Percentiles rank a stretch among this genome's conserved stretches.
Evolutionary conservation across 2,797 vertebrate species (phyloP).

Genomic region (Fratercula arctica): DNA sequence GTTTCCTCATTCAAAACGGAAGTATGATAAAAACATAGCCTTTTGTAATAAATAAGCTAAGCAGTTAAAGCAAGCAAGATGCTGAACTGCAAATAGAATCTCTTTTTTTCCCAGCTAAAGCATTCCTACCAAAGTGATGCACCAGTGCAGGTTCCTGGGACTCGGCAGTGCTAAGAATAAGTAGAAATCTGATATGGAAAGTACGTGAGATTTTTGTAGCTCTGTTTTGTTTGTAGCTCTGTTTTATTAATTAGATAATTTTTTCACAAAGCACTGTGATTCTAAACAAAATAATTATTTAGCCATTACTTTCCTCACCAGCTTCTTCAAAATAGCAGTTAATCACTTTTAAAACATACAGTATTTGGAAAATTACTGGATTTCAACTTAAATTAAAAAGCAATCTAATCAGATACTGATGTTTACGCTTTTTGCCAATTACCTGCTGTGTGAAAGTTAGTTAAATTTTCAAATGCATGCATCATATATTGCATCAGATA

Average conservation of each 20-base stretch:
- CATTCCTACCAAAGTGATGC: background rate
- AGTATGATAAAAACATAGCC: background rate
- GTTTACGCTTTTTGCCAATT: background rate
- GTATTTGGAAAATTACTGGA: background rate
- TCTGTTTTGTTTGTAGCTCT: background rate
- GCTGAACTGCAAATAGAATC: background rate
- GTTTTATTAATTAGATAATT: constrained; percentile 6
- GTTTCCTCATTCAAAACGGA: background rate
- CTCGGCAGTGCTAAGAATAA: background rate
- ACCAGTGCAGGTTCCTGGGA: background rate
- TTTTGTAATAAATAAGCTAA: background rate
- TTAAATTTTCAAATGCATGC: background rate
- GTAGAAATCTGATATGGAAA: background rate
- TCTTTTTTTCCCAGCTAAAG: background rate
- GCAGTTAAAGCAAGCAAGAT: background rate
- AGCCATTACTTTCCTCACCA: background rate
- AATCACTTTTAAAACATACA: background rate
- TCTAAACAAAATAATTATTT: background rate
- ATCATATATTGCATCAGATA: background rate
- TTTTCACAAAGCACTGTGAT: background rate
- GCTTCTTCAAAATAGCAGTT: background rate
- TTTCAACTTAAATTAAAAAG: background rate
- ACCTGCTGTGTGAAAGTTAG: background rate
- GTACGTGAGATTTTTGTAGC: background rate
- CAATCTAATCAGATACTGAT: background rate